Evolutionary conservation across 2,797 vertebrate species (phyloP).

Genomic region (Sebastes itinus): DNA sequence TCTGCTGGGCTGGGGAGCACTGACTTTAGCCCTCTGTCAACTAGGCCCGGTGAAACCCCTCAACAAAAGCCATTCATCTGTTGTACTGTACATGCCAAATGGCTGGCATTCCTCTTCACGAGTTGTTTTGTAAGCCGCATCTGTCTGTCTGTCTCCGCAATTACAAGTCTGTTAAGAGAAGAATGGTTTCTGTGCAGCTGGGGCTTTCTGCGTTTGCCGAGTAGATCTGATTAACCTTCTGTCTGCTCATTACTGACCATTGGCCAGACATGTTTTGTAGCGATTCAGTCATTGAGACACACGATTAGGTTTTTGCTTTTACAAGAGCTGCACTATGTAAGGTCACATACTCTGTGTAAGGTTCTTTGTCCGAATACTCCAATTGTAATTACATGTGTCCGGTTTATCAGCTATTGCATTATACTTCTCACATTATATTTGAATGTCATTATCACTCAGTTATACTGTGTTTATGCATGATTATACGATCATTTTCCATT

Average conservation of each 20-base stretch:
- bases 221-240: slow-evolving; percentile 81
- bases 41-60: slow-evolving; percentile 74
- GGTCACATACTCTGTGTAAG: slow-evolving; percentile 24
- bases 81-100: slow-evolving; percentile 79
- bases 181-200: slow-evolving; percentile 78
- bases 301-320: slow-evolving; percentile 55
- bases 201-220: slow-evolving; percentile 71
- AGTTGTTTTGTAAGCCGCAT: slow-evolving; percentile 78
- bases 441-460: not conserved
- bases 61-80: slow-evolving; percentile 82
- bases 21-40: slow-evolving; percentile 81
- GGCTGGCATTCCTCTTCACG: slow-evolving; percentile 76
- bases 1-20: slow-evolving; percentile 68
- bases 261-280: slow-evolving; percentile 70
- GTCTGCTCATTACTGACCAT: slow-evolving; percentile 76
- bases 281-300: slow-evolving; percentile 50
- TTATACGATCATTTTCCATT: not conserved
- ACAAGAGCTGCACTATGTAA: slow-evolving; percentile 58
- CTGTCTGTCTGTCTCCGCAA: slow-evolving; percentile 75
- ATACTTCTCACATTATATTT: slow-evolving; percentile 7
- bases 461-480: not conserved
- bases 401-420: slow-evolving; percentile 24
- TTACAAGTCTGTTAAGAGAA: slow-evolving; percentile 79
- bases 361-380: slow-evolving; percentile 45
- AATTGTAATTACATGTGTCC: slow-evolving; percentile 46